Evolutionary conservation across 2,797 vertebrate genomes (phyloP).

Genomic region (Orestias chungarensis): DNA sequence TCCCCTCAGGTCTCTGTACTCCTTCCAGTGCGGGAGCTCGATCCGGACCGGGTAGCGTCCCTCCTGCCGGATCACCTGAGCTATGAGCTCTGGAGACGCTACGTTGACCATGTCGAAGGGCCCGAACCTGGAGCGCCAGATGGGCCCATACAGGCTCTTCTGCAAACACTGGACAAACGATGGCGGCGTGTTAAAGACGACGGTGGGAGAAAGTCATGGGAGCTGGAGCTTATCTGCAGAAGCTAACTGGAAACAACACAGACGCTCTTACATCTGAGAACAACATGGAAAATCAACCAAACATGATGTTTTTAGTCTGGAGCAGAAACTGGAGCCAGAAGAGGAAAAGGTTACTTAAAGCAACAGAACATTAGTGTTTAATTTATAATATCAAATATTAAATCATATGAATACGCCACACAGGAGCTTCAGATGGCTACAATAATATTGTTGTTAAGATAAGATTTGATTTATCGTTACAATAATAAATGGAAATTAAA

Average conservation of each 20-base stretch:
- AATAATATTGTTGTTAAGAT: too few species aligned
- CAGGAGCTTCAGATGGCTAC: too few species aligned
- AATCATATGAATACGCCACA: too few species aligned
- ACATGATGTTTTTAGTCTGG: too few species aligned
- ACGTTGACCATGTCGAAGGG: constrained; percentile 77
- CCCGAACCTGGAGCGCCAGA: constrained; percentile 81
- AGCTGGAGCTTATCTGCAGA: neutral
- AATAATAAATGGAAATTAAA: too few species aligned
- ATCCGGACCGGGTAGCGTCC: constrained; percentile 76
- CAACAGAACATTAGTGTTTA: too few species aligned
- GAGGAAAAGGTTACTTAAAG: too few species aligned
- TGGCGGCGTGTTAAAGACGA: neutral
- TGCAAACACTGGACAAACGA: constrained; percentile 62
- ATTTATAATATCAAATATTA: too few species aligned
- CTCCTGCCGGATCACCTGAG: constrained; percentile 80
- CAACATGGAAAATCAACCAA: too few species aligned
- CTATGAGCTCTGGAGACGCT: constrained; percentile 74
- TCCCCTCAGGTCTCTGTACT: constrained; percentile 79
- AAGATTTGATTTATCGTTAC: too few species aligned
- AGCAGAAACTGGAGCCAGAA: too few species aligned
- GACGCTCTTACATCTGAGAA: neutral
- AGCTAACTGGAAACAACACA: neutral
- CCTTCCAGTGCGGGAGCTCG: constrained; percentile 79
- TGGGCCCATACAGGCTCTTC: constrained; percentile 75
- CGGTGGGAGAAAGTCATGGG: neutral